These are phyloP conservation scores for Tokudaia tokunoshimensis DNA, from an alignment of 2,797 vertebrate species.

Conservation along the genomic window DNA sequence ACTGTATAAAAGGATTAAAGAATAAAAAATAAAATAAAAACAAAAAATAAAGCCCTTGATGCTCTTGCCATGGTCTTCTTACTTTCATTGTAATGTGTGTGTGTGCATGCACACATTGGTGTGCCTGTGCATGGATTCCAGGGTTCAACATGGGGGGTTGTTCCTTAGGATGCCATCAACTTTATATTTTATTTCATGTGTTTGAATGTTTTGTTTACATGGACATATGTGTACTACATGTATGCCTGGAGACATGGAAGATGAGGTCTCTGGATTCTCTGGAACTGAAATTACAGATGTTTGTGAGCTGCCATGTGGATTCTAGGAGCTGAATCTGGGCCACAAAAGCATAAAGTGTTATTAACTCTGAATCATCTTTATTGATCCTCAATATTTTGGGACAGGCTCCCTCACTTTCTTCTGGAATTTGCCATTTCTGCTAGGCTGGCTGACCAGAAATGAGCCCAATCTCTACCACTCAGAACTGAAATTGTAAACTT, in stretches of 20 bases:
- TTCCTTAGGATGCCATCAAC: not conserved
- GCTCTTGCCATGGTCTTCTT: not conserved
- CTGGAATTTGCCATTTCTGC: not conserved
- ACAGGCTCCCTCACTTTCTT: not conserved
- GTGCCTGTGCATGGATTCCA: not conserved
- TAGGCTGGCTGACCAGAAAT: not conserved
- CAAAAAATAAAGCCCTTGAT: not conserved
- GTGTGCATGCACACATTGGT: accelerated
- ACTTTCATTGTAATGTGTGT: not conserved
- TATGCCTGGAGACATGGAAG: not conserved
- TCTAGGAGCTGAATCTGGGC: not conserved
- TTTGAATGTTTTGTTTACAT: not conserved
- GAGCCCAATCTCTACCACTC: not conserved
- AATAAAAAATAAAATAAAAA: no score
- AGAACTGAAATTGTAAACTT: not conserved
- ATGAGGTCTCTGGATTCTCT: not conserved
- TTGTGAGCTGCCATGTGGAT: not conserved
- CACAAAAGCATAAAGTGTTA: not conserved
- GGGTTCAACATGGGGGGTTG: no score
- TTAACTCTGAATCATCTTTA: not conserved
- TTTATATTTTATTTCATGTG: not conserved
- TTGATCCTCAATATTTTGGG: not conserved
- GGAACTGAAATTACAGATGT: not conserved
- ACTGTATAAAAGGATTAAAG: no score
- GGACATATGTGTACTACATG: not conserved